Conservation (phyloP, 2,888 invertebrate genomes). For the Opisthograptis luteolata region DNA sequence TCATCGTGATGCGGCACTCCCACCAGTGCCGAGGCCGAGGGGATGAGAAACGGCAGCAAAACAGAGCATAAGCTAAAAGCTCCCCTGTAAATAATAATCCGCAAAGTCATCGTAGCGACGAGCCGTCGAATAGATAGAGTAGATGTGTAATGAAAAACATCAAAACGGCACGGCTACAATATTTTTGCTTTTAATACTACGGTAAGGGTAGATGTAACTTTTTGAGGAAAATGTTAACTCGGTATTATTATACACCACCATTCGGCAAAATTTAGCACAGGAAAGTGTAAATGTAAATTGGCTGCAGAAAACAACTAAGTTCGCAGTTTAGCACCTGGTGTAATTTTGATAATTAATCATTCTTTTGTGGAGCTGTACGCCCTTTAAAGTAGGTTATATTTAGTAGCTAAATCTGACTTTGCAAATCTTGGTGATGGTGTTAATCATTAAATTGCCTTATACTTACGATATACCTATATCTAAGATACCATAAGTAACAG, state of each 20-base stretch:
- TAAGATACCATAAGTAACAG: too few species aligned
- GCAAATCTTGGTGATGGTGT: conserved; percentile 2
- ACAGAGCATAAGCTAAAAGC: conserved; percentile 49
- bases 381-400: conserved; percentile 8
- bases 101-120: conserved; percentile 44
- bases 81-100: conserved; percentile 43
- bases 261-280: conserved; percentile 18
- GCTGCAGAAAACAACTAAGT: conserved; percentile 23
- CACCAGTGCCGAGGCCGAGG: conserved; percentile 5
- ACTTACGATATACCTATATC: too few species aligned
- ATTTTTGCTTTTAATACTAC: conserved; percentile 26
- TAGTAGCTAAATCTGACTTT: conserved; percentile 6
- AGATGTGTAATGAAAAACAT: conserved; percentile 43
- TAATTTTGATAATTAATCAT: conserved; percentile 31
- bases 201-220: conserved; percentile 17
- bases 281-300: conserved; percentile 27
- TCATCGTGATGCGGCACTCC: conserved; percentile 41
- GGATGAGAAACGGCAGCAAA: conserved; percentile 38
- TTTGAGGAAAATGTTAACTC: conserved; percentile 4
- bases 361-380: conserved; percentile 9
- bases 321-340: conserved; percentile 29
- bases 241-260: not conserved
- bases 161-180: conserved; percentile 28
- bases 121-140: conserved; percentile 37
- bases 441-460: too few species aligned